Evolutionary conservation across 92 coral and sea anemone species (phyloP).

Genomic region (Nematostella vectensis): DNA sequence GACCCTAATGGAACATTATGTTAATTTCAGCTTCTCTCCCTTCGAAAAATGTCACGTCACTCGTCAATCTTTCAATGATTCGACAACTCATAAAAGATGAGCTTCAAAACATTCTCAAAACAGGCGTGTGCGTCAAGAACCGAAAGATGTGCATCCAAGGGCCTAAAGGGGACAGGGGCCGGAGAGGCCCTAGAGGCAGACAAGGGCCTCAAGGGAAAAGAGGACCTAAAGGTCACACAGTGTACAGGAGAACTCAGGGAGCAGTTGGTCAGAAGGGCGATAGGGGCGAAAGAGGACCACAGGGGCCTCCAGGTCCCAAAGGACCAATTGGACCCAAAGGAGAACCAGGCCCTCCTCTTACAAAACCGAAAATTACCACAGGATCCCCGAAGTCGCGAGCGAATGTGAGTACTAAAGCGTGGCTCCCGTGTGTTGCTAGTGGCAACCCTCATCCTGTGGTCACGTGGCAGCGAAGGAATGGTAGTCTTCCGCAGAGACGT

Average conservation of each 20-base stretch:
- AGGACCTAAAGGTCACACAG: slow-evolving; percentile 12
- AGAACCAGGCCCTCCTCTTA: no score
- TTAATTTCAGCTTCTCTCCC: no score
- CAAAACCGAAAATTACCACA: no score
- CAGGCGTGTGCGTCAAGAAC: slow-evolving; percentile 10
- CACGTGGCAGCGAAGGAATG: no score
- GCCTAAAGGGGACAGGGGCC: slow-evolving; percentile 18
- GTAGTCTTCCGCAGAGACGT: no score
- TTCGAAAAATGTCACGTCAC: no score
- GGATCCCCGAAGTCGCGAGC: slow-evolving; percentile 12
- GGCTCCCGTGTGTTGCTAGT: slow-evolving; percentile 11
- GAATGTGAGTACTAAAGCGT: slow-evolving; percentile 6
- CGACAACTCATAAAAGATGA: no score
- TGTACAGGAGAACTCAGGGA: no score
- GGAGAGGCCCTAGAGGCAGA: slow-evolving; percentile 12
- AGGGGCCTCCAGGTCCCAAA: slow-evolving; percentile 27
- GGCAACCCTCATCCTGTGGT: no score
- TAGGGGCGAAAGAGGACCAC: slow-evolving; percentile 23
- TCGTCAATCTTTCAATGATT: no score
- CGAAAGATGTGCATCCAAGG: slow-evolving; percentile 12
- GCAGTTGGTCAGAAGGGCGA: no score
- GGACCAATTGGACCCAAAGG: slow-evolving; percentile 22
- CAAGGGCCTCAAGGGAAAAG: slow-evolving; percentile 11
- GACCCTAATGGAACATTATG: no score
- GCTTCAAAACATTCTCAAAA: slow-evolving; percentile 2